These are phyloP conservation scores for Macquaria australasica DNA, from an alignment of 2,113 vertebrate species.

Conservation along the genomic window DNA sequence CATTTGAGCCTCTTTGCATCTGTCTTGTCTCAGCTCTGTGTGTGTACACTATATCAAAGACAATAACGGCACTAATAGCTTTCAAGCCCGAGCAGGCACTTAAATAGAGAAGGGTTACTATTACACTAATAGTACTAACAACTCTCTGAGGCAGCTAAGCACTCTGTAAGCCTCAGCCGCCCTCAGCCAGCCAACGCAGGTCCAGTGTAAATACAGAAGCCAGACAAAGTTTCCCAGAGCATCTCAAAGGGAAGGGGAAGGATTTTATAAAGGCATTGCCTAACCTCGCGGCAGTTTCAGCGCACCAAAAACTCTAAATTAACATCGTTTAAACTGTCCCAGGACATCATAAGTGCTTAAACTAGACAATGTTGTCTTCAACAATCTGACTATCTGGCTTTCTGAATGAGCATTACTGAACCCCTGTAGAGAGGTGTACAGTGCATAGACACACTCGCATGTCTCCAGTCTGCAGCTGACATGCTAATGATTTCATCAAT, in stretches of 20 bases:
- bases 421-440: background rate
- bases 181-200: constrained; percentile 3
- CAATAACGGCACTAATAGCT: constrained; percentile 54
- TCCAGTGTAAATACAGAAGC: constrained; percentile 64
- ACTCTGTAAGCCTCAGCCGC: background rate
- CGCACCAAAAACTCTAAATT: background rate
- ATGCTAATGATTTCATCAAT: constrained; percentile 66
- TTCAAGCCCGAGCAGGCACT: constrained; percentile 39
- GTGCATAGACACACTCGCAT: background rate
- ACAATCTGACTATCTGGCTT: background rate
- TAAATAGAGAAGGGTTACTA: constrained; percentile 55
- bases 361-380: background rate
- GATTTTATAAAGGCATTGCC: background rate
- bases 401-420: constrained; percentile 6
- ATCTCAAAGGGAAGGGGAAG: background rate
- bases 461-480: constrained; percentile 50
- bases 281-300: background rate
- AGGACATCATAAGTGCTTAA: background rate
- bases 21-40: constrained; percentile 38
- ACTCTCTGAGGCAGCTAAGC: constrained; percentile 38
- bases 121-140: constrained; percentile 62
- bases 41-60: constrained; percentile 40
- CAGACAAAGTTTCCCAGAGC: constrained; percentile 18
- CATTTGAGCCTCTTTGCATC: constrained; percentile 40
- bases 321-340: background rate